Evolutionary conservation across 2,113 vertebrate genomes (phyloP).

Genomic region (Gulo gulo): DNA sequence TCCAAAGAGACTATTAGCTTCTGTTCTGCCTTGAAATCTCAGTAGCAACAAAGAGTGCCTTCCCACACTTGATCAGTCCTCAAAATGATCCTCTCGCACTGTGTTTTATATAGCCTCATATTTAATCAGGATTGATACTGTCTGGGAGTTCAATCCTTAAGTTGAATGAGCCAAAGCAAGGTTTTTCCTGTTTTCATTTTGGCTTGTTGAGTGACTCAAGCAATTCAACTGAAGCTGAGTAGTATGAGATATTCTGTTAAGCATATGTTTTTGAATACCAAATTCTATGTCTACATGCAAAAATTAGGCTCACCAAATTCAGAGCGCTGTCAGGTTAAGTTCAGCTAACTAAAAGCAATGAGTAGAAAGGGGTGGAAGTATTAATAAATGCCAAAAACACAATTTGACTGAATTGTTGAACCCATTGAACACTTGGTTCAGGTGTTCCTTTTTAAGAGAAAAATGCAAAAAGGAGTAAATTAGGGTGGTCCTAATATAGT

Average conservation of each 20-base stretch:
- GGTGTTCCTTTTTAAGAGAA: not conserved
- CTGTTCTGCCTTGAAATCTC: conserved; percentile 39
- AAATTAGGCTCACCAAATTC: conserved; percentile 27
- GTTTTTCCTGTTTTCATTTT: conserved; percentile 9
- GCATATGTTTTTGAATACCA: conserved; percentile 21
- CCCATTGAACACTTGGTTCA: not conserved
- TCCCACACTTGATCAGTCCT: conserved; percentile 37
- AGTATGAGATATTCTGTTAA: conserved; percentile 28
- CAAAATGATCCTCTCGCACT: conserved; percentile 13
- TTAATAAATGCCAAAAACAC: conserved; percentile 20
- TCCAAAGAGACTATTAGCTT: conserved; percentile 38
- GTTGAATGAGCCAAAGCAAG: not conserved
- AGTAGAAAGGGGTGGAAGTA: not conserved
- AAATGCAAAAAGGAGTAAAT: conserved; percentile 15
- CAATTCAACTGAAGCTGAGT: not conserved
- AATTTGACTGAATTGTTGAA: conserved; percentile 13
- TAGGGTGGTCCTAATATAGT: not conserved
- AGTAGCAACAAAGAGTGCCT: conserved; percentile 44
- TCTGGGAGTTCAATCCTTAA: conserved; percentile 47
- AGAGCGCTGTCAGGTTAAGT: not conserved
- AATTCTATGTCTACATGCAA: not conserved
- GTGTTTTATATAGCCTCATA: conserved; percentile 61
- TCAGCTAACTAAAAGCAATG: conserved; percentile 7
- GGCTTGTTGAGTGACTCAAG: conserved; percentile 29
- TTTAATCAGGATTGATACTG: conserved; percentile 54